These are phyloP conservation scores for Diorhabda carinulata DNA, from an alignment of 1,140 invertebrate genomes.

Conservation along the genomic window DNA sequence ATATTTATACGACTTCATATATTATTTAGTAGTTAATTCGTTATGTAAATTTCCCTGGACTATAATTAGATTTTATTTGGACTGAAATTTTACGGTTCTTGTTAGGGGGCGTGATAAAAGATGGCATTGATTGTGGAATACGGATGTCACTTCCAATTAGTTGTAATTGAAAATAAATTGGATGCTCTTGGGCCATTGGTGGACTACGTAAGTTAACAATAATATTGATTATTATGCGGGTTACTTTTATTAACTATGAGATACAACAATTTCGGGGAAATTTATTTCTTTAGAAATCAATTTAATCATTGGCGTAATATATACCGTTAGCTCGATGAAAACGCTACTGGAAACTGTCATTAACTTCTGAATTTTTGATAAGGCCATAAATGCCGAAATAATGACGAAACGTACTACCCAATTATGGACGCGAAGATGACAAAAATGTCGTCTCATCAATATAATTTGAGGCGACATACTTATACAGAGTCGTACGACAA, in stretches of 20 bases:
- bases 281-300: no score
- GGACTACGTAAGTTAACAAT: not conserved
- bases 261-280: no score
- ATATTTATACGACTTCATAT: no score
- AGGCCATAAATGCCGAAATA: not conserved
- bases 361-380: not conserved
- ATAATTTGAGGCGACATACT: not conserved
- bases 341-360: no score
- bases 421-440: not conserved
- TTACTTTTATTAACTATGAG: not conserved
- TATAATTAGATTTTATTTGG: not conserved
- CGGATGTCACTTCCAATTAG: slow-evolving; percentile 9
- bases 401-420: not conserved
- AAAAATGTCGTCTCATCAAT: not conserved
- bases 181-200: not conserved
- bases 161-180: slow-evolving; percentile 16
- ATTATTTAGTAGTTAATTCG: no score
- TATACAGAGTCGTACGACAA: no score
- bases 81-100: slow-evolving; percentile 8
- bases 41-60: not conserved
- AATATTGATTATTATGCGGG: slow-evolving; percentile 1
- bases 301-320: no score
- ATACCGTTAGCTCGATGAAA: no score
- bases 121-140: slow-evolving; percentile 13
- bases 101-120: slow-evolving; percentile 2